Conservation (phyloP, 2,797 vertebrate genomes). For the Poecile montanus region DNA sequence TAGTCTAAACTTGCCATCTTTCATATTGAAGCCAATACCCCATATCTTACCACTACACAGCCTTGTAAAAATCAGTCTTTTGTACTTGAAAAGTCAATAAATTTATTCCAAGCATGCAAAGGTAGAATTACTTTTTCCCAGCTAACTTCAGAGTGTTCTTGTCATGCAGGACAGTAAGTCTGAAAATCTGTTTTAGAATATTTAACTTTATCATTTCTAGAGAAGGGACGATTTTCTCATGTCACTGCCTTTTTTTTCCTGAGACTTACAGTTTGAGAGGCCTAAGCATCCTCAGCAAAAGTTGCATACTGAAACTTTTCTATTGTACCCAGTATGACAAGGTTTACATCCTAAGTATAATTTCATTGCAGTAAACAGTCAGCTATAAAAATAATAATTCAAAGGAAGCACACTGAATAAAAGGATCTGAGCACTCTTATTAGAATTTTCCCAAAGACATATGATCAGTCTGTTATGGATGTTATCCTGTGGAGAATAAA, state of each 20-base stretch:
- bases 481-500: not conserved
- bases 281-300: not conserved
- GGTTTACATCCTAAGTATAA: not conserved
- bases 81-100: not conserved
- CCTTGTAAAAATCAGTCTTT: not conserved
- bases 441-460: not conserved
- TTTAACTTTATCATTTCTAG: not conserved
- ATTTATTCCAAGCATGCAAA: not conserved
- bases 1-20: not conserved
- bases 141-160: not conserved
- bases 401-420: not conserved
- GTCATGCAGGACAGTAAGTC: not conserved
- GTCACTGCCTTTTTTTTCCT: not conserved
- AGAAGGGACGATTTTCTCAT: not conserved
- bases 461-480: not conserved
- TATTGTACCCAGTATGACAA: not conserved
- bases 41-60: not conserved
- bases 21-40: not conserved
- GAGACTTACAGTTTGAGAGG: not conserved
- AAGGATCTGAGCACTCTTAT: not conserved
- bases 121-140: not conserved
- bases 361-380: not conserved
- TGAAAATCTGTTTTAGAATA: not conserved
- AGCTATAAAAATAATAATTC: not conserved
- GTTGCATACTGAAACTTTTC: not conserved